A percentile compares a stretch with the other conserved stretches of the same genome.
These are phyloP conservation scores for Oreotragus oreotragus DNA, from an alignment of 2,113 vertebrate genomes.

Conservation along the genomic window DNA sequence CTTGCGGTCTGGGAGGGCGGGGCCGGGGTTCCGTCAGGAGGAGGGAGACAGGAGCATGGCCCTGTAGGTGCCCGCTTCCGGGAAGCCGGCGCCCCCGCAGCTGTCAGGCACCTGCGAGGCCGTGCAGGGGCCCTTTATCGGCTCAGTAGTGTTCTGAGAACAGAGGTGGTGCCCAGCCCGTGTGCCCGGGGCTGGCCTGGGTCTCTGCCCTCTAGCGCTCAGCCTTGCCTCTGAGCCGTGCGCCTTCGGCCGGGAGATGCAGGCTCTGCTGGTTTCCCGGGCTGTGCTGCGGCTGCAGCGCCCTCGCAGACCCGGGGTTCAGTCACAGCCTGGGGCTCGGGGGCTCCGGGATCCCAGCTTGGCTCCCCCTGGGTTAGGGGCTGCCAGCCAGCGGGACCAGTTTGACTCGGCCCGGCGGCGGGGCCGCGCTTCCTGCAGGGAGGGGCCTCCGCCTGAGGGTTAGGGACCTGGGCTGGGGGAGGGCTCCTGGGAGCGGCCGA, in stretches of 20 bases:
- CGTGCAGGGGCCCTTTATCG: not conserved
- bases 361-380: not conserved
- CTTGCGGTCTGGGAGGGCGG: not conserved
- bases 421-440: constrained; percentile 10
- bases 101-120: not conserved
- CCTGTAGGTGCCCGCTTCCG: not conserved
- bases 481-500: constrained; percentile 3
- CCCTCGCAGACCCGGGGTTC: not conserved
- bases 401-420: not conserved
- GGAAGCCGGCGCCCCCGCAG: not conserved
- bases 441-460: constrained; percentile 41
- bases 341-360: not conserved
- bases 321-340: not conserved
- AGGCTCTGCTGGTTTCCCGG: not conserved
- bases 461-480: constrained; percentile 36
- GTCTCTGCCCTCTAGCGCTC: not conserved
- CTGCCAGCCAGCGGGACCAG: constrained; percentile 25
- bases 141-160: not conserved
- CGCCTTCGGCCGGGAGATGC: not conserved
- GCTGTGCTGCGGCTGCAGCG: not conserved
- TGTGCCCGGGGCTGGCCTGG: not conserved
- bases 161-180: not conserved
- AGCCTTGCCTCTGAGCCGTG: not conserved
- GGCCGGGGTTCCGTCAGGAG: not conserved
- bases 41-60: not conserved